A percentile compares a stretch with the other conserved stretches of the same genome.
Conservation (phyloP, 2,113 vertebrate species). For the Gobiocypris rarus region DNA sequence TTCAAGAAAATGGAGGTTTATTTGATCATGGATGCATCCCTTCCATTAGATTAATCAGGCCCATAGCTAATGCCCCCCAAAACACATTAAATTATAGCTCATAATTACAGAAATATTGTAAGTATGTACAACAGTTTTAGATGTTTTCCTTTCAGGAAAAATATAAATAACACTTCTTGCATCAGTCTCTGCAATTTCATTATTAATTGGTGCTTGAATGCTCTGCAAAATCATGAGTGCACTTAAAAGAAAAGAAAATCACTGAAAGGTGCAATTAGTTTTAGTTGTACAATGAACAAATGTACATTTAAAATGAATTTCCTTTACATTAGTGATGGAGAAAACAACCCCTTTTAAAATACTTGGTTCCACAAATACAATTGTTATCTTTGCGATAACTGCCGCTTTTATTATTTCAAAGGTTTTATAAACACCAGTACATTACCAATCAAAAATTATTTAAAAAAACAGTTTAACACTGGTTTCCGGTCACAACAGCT, state of each 20-base stretch:
- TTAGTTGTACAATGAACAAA: slow-evolving; percentile 32
- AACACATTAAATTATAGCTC: slow-evolving; percentile 95
- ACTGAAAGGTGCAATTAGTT: slow-evolving; percentile 54
- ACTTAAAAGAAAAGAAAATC: slow-evolving; percentile 74
- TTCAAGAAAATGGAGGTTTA: slow-evolving; percentile 72
- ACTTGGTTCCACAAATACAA: slow-evolving; percentile 21
- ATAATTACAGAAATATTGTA: slow-evolving; percentile 83
- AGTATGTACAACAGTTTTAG: slow-evolving; percentile 92
- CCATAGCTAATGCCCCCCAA: slow-evolving; percentile 86
- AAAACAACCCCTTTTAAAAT: slow-evolving; percentile 10
- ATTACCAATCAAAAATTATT: not conserved
- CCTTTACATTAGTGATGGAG: not conserved
- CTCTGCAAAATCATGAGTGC: slow-evolving; percentile 84
- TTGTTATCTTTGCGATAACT: slow-evolving; percentile 1
- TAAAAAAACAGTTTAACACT: slow-evolving; percentile 1
- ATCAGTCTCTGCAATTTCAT: slow-evolving; percentile 80
- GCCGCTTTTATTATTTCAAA: not conserved
- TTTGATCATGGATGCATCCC: slow-evolving; percentile 98
- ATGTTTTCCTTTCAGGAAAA: slow-evolving; percentile 86
- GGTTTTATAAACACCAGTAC: slow-evolving; percentile 27
- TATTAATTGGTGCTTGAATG: slow-evolving; percentile 94
- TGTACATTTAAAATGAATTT: slow-evolving; percentile 39
- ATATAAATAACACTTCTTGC: slow-evolving; percentile 93
- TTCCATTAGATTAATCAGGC: slow-evolving; percentile 93
- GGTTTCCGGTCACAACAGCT: not conserved